Evolutionary conservation across 2,888 invertebrate genomes (phyloP).

Genomic region (Eudasyphora cyanicolor): DNA sequence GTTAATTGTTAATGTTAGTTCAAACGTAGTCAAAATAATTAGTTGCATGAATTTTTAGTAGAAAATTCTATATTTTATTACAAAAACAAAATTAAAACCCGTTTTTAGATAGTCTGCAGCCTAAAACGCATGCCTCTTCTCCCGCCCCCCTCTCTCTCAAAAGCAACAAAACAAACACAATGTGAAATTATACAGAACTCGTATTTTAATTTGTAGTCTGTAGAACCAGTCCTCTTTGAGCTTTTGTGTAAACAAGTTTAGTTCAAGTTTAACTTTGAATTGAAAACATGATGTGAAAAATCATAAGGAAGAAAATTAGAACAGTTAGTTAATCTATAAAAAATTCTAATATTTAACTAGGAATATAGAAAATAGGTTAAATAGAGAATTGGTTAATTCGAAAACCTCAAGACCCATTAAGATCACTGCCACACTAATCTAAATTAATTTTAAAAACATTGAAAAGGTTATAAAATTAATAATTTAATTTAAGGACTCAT

Average conservation of each 20-base stretch:
- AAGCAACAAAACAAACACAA: background rate
- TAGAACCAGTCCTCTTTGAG: background rate
- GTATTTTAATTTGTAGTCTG: background rate
- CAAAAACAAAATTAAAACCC: slow-evolving; percentile 18
- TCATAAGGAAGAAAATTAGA: background rate
- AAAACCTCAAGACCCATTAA: no score
- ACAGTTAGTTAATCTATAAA: background rate
- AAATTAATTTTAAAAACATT: no score
- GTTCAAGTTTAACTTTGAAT: slow-evolving; percentile 16
- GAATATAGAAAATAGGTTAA: no score
- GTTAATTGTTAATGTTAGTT: slow-evolving; percentile 23
- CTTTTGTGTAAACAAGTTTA: background rate
- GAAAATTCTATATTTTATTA: background rate
- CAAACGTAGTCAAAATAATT: slow-evolving; percentile 19
- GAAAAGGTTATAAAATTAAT: no score
- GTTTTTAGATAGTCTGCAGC: slow-evolving; percentile 17
- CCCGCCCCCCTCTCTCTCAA: background rate
- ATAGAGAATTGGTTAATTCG: no score
- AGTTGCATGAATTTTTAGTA: slow-evolving; percentile 47
- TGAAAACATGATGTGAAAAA: background rate
- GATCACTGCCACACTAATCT: no score
- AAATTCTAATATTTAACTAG: background rate
- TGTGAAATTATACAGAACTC: background rate
- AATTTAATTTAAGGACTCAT: no score
- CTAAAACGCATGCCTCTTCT: slow-evolving; percentile 44